Conservation (phyloP, 2,797 vertebrate species). For the Hephaestus fuliginosus region DNA sequence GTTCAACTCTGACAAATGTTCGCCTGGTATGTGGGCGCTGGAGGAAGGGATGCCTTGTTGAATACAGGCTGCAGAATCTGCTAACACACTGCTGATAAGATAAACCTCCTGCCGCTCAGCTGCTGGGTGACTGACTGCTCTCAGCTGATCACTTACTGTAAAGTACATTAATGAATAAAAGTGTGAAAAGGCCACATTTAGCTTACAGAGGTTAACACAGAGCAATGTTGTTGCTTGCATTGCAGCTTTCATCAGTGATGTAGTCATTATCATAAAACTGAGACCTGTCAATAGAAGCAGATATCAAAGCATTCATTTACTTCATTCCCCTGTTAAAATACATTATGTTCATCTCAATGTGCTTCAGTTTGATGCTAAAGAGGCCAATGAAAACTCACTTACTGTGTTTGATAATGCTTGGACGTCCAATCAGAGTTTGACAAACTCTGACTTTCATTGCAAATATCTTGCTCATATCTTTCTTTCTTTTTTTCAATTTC, state of each 20-base stretch:
- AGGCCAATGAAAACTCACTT: not conserved
- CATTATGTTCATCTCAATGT: not conserved
- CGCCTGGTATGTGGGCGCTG: conserved; percentile 68
- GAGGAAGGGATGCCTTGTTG: conserved; percentile 65
- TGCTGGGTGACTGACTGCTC: conserved; percentile 31
- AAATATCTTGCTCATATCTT: not conserved
- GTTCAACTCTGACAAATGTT: conserved; percentile 64
- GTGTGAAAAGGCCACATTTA: not conserved
- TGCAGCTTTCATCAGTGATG: not conserved
- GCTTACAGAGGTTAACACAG: not conserved
- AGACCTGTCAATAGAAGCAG: not conserved
- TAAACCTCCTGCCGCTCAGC: conserved; percentile 38
- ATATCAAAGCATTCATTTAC: not conserved
- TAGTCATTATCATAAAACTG: not conserved
- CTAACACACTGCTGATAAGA: conserved; percentile 52
- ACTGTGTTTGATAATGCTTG: not conserved
- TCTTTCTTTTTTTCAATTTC: no score
- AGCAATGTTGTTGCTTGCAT: not conserved
- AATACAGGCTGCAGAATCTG: conserved; percentile 43
- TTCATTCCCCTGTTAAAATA: not conserved
- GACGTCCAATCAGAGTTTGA: not conserved
- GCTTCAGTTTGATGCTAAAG: not conserved
- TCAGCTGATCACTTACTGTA: not conserved
- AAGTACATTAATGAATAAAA: not conserved
- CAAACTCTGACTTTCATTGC: not conserved